phyloP scores from a whole-genome alignment of 2,113 vertebrate genomes.

The Gobiocypris rarus region DNA sequence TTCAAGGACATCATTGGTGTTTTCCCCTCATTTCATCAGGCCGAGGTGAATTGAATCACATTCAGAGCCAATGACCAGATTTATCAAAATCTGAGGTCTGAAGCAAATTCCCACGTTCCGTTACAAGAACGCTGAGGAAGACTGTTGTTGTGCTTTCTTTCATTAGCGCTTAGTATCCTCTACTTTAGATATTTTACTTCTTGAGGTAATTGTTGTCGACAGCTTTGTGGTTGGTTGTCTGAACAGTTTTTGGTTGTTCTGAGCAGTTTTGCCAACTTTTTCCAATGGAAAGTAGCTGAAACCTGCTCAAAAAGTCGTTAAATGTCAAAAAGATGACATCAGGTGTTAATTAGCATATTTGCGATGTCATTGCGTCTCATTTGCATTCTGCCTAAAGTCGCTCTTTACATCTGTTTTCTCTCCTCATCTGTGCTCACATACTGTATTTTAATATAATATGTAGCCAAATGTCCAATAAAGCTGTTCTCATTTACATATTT shows the following conservation, averaged over 20 bases:
- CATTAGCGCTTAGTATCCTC: neutral
- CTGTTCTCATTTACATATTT: too few relatives aligned
- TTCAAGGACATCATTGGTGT: slow-evolving; percentile 17
- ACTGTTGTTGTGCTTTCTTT: neutral
- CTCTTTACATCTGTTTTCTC: too few relatives aligned
- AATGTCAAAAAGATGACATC: too few relatives aligned
- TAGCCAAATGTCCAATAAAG: too few relatives aligned
- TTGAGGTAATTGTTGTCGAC: neutral
- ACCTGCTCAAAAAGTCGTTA: too few relatives aligned
- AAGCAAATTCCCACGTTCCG: neutral
- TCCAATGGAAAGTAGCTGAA: too few relatives aligned
- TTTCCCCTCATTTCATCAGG: slow-evolving; percentile 64
- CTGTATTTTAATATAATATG: too few relatives aligned
- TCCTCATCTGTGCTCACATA: too few relatives aligned
- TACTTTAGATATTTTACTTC: neutral
- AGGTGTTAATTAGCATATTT: too few relatives aligned
- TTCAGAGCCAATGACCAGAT: slow-evolving; percentile 56
- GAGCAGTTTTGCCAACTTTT: too few relatives aligned
- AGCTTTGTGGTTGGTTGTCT: neutral
- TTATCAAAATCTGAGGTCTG: slow-evolving; percentile 51
- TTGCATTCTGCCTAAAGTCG: too few relatives aligned
- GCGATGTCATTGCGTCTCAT: too few relatives aligned
- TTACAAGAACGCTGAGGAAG: neutral
- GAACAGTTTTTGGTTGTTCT: neutral
- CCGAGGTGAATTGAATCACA: slow-evolving; percentile 54